These are phyloP conservation scores for Bellardia bayeri DNA, from an alignment of 2,888 invertebrate genomes.

Conservation along the genomic window DNA sequence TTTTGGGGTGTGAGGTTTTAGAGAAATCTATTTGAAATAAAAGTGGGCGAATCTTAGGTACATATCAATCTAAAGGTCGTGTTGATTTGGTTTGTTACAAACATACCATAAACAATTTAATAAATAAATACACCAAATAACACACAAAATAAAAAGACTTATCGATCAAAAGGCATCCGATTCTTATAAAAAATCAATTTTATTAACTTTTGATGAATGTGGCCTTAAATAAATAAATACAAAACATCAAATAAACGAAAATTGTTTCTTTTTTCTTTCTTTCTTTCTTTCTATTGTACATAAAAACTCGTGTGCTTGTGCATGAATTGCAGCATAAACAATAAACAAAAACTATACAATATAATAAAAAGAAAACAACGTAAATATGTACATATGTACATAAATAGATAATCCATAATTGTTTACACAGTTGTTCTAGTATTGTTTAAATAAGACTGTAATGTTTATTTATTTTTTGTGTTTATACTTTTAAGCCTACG, in stretches of 20 bases:
- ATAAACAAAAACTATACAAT: not conserved
- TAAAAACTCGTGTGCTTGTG: not conserved
- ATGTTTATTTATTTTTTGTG: not conserved
- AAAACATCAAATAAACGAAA: not conserved
- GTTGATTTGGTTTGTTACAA: not conserved
- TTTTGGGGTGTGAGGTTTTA: not conserved
- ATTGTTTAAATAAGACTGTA: slow-evolving; percentile 10
- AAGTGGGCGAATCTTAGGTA: slow-evolving; percentile 1
- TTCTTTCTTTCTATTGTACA: not conserved
- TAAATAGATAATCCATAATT: not conserved
- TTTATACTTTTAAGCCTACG: not conserved
- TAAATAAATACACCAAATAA: not conserved
- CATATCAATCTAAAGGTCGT: slow-evolving; percentile 5
- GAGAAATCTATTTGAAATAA: not conserved
- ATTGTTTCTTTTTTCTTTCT: too few species aligned
- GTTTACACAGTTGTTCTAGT: slow-evolving; percentile 1
- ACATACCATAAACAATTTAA: not conserved
- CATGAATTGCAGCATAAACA: not conserved
- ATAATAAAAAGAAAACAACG: not conserved
- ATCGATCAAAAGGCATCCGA: slow-evolving; percentile 42
- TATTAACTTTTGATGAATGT: slow-evolving; percentile 42
- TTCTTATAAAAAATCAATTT: slow-evolving; percentile 29
- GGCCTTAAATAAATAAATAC: slow-evolving; percentile 43
- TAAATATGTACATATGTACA: too few species aligned
- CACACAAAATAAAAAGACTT: not conserved